Evolutionary conservation across 2,888 invertebrate species (phyloP).

Genomic region (Eristalinus aeneus): DNA sequence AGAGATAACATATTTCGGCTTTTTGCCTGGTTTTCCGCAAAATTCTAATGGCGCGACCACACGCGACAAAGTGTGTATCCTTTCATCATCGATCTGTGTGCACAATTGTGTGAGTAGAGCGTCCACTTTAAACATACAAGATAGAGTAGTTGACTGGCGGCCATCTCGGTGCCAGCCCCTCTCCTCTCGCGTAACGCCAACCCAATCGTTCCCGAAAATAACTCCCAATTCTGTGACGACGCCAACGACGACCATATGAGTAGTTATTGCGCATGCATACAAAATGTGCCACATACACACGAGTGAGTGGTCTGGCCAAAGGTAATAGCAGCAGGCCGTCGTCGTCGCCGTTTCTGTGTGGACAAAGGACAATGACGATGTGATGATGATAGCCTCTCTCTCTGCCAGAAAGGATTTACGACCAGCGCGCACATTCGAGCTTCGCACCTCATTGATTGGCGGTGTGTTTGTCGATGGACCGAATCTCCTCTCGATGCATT

Average conservation of each 20-base stretch:
- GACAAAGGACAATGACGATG: conserved; percentile 67
- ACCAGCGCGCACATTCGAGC: conserved; percentile 1
- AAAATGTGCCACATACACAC: conserved; percentile 32
- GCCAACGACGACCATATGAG: conserved; percentile 59
- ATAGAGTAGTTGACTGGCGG: conserved; percentile 53
- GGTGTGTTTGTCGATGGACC: neutral
- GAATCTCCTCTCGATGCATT: neutral
- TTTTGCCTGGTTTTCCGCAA: conserved; percentile 37
- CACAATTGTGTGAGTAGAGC: conserved; percentile 36
- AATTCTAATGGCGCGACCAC: conserved; percentile 46
- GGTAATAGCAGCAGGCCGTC: neutral
- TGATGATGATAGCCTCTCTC: conserved; percentile 54
- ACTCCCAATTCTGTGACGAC: conserved; percentile 53
- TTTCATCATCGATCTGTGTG: conserved; percentile 16
- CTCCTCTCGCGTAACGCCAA: conserved; percentile 53
- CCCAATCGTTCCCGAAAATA: conserved; percentile 70
- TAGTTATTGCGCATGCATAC: conserved; percentile 71
- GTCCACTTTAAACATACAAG: conserved; percentile 54
- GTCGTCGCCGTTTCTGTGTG: conserved; percentile 25
- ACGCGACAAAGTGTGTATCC: conserved; percentile 4
- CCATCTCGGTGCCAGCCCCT: conserved; percentile 61
- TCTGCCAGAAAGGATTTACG: conserved; percentile 52
- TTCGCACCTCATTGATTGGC: conserved; percentile 20
- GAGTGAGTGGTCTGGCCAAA: conserved; percentile 35
- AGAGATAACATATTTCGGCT: conserved; percentile 68